Base-by-base conservation (phyloP, 2,113 vertebrate genomes). In the Xenus cinereus region DNA sequence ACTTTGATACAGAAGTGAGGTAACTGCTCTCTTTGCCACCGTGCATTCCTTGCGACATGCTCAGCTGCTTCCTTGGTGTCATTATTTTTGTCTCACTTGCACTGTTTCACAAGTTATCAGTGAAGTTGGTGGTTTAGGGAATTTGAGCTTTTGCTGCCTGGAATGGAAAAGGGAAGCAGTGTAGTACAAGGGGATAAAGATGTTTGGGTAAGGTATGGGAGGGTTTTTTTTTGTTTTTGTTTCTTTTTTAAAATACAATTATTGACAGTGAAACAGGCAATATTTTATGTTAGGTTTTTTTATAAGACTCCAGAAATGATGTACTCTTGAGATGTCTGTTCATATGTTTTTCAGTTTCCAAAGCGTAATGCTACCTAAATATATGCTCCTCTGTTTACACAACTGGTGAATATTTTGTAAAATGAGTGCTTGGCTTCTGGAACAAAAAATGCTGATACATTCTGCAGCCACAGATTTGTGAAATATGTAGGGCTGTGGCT, bases 351-450 rank as follows among this genome's bases (percentile, higher is more conserved):
- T 73, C 14, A 4, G 46, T 93, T 95, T 94, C 88, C 71, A 66
- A n/a, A 87, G 39, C 27, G 19, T 33, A 69, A 45, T 64, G 9
- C 30, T 82, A n/a, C 83, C 69, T 75, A 84, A 94, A 66, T 94
- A 56, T 3, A 8, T 33, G 4, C 1, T 21, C 54, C 26, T 93
- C 77, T 93, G 43, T 91, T 88, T 86, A 89, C 46, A 89, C 56
- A 90, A 90, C 39, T 72, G 73, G 60, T 92, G 66, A 93, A 62
- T 88, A 72, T 86, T 89, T 95, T 84, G n/a, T 87, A 33, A 90
- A 94, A 79, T 21, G 75, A 90, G 28, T 15, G 32, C 73, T 90
- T 95, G 66, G 51, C 60, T 95, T 93, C 75, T 84, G 76, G 43
- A 96, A 62, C 74, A 77, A 73, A 96, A 96, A 88, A 35, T 48